phyloP scores from a whole-genome alignment of 1,140 invertebrate genomes.

The Dolichoris vasculosae region DNA sequence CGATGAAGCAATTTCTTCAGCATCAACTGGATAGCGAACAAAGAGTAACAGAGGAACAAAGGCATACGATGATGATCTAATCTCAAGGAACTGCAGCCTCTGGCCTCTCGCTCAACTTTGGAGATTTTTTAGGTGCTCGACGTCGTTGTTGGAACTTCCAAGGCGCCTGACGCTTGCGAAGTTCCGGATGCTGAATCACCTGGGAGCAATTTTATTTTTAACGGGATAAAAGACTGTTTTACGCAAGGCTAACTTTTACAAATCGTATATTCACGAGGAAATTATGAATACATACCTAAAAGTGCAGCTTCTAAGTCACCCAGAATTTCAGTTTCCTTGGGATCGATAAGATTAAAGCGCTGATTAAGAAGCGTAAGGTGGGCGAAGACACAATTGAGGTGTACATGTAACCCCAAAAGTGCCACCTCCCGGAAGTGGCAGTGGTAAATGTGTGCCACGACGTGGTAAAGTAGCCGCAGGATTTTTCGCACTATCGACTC shows the following conservation, averaged over 20 bases:
- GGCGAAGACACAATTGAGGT: conserved; percentile 96
- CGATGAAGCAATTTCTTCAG: conserved; percentile 48
- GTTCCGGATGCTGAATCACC: conserved; percentile 66
- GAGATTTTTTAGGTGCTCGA: conserved; percentile 52
- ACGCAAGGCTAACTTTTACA: background rate
- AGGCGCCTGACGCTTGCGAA: conserved; percentile 63
- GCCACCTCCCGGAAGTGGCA: conserved; percentile 97
- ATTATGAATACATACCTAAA: conserved; percentile 65
- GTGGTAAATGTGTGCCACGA: conserved; percentile 98
- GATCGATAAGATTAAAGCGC: conserved; percentile 94
- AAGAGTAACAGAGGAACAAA: conserved; percentile 41
- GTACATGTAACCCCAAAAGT: conserved; percentile 92
- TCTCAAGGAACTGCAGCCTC: conserved; percentile 69
- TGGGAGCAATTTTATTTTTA: conserved; percentile 39
- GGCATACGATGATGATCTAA: conserved; percentile 57
- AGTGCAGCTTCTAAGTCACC: conserved; percentile 88
- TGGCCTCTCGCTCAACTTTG: conserved; percentile 55
- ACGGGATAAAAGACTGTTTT: background rate
- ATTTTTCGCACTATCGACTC: conserved; percentile 97
- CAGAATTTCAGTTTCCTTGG: conserved; percentile 96
- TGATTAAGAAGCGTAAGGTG: conserved; percentile 94
- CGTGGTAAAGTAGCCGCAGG: conserved; percentile 96
- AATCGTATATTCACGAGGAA: conserved; percentile 39
- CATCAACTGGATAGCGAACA: conserved; percentile 40
- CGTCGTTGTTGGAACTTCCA: conserved; percentile 65